phyloP scores from a whole-genome alignment of 2,888 invertebrate genomes.

The Standfussiana lucernea region DNA sequence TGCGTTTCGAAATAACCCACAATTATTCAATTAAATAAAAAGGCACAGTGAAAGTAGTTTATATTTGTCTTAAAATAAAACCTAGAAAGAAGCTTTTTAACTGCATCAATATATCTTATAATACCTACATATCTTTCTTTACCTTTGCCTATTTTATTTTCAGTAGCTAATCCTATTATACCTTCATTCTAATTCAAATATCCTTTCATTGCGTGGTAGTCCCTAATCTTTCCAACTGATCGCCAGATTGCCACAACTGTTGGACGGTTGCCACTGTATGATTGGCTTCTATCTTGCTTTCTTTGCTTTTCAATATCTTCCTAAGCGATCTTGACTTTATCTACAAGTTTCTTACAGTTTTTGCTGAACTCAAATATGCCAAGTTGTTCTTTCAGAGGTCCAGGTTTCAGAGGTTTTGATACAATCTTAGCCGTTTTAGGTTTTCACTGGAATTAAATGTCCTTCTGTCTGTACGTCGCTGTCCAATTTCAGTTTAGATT shows the following conservation, averaged over 20 bases:
- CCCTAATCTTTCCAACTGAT: conserved; percentile 39
- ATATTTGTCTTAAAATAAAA: not conserved
- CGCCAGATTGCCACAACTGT: conserved; percentile 34
- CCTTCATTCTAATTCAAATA: conserved; percentile 24
- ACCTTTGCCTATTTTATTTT: not conserved
- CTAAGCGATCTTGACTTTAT: conserved; percentile 49
- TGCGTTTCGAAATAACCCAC: not conserved
- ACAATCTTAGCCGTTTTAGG: conserved; percentile 26
- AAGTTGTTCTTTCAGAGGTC: conserved; percentile 15
- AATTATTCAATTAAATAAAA: not conserved
- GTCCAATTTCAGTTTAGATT: not conserved
- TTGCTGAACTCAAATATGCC: conserved; percentile 48
- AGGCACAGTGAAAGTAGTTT: not conserved
- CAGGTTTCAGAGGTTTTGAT: conserved; percentile 20
- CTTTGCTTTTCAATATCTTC: conserved; percentile 54
- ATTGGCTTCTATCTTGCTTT: conserved; percentile 50
- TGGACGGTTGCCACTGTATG: conserved; percentile 47
- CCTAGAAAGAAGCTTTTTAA: not conserved
- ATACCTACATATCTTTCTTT: not conserved
- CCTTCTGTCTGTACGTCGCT: not conserved
- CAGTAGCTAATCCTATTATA: conserved; percentile 6
- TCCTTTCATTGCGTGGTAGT: conserved; percentile 6
- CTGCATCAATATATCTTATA: not conserved
- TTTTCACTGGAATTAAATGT: not conserved
- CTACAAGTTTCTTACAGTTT: conserved; percentile 34